phyloP scores from a whole-genome alignment of 2,888 invertebrate species.

The Nowickia ferox region DNA sequence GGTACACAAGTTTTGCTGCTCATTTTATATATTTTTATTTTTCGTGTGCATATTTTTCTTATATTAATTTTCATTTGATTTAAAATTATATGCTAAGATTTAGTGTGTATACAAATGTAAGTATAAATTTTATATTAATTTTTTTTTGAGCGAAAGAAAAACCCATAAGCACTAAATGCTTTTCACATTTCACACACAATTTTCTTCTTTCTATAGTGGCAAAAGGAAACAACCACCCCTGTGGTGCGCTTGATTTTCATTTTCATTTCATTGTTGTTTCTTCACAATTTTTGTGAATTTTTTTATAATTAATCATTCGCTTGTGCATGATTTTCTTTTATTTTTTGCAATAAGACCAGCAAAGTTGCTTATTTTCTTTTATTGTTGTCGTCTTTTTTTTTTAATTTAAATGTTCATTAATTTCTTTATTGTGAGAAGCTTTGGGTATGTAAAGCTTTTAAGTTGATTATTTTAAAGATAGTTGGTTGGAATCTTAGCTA shows the following conservation, averaged over 20 bases:
- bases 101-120: conserved; percentile 37
- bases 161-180: conserved; percentile 39
- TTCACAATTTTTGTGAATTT: conserved; percentile 52
- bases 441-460: conserved; percentile 17
- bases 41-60: not conserved
- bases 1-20: conserved; percentile 19
- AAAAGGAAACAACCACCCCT: conserved; percentile 55
- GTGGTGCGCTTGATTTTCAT: conserved; percentile 19
- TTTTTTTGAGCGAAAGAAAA: conserved; percentile 17
- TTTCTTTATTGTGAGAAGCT: conserved; percentile 44
- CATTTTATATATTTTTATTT: conserved; percentile 31
- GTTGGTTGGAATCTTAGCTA: conserved; percentile 31
- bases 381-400: not conserved
- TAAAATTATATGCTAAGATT: conserved; percentile 6
- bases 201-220: conserved; percentile 35
- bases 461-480: not conserved
- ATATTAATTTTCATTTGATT: conserved; percentile 32
- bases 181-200: conserved; percentile 53
- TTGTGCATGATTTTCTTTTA: conserved; percentile 21
- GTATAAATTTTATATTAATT: conserved; percentile 33
- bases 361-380: not conserved
- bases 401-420: conserved; percentile 1
- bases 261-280: conserved; percentile 11
- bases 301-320: conserved; percentile 9
- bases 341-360: not conserved